A percentile compares a stretch with the other conserved stretches of the same genome.
These are phyloP conservation scores for Drosophila emarginata DNA, from an alignment of 2,888 invertebrate species.

Conservation along the genomic window DNA sequence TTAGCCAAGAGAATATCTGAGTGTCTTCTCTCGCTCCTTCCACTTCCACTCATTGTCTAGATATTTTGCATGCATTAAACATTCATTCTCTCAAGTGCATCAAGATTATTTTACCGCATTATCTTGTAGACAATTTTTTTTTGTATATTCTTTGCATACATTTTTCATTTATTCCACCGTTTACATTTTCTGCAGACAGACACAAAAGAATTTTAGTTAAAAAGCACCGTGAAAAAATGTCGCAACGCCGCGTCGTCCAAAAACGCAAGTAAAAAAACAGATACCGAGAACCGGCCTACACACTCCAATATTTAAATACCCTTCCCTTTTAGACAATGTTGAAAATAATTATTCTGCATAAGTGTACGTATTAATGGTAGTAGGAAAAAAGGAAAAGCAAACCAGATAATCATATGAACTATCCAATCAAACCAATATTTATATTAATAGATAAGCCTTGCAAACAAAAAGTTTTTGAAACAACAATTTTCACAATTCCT, in stretches of 20 bases:
- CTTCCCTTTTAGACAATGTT: not conserved
- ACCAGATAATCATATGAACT: too few species aligned
- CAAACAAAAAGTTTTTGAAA: too few species aligned
- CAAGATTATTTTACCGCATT: constrained; percentile 70
- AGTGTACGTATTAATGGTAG: too few species aligned
- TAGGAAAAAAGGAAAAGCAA: too few species aligned
- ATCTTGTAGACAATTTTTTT: constrained; percentile 57
- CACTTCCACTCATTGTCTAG: constrained; percentile 8
- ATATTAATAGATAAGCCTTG: too few species aligned
- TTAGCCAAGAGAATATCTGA: not conserved
- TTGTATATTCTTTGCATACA: not conserved
- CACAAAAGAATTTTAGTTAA: constrained; percentile 60
- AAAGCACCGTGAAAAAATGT: constrained; percentile 22
- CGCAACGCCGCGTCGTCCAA: constrained; percentile 10
- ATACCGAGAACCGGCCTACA: constrained; percentile 15
- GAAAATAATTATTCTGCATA: too few species aligned
- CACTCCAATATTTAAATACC: not conserved
- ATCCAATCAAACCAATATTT: too few species aligned
- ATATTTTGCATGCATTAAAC: constrained; percentile 73
- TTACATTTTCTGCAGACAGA: constrained; percentile 21
- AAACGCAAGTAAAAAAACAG: constrained; percentile 38
- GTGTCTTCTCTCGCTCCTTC: not conserved
- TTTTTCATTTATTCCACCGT: constrained; percentile 7
- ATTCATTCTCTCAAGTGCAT: constrained; percentile 75
- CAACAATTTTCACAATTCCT: too few species aligned